Base-by-base conservation (phyloP, 2,888 invertebrate species). In the Amphiduros pacificus region DNA sequence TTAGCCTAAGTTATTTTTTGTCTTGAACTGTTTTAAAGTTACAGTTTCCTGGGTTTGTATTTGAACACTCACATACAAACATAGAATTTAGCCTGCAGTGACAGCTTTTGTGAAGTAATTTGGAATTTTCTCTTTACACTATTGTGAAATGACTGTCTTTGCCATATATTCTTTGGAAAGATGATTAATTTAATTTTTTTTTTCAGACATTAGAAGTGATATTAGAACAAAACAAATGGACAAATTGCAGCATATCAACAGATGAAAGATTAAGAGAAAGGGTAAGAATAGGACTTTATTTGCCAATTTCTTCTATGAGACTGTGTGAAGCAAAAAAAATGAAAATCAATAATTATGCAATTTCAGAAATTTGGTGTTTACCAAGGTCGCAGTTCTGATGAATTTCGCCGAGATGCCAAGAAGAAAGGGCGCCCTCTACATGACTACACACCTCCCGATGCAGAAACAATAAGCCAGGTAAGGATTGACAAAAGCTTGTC, bases 321-420 rank as follows among this genome's bases (percentile, higher is more conserved):
- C n/a, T n/a, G n/a, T n/a, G n/a, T n/a, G n/a, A n/a, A n/a, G n/a
- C n/a, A n/a, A n/a, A n/a, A n/a, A n/a, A n/a, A n/a, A n/a, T n/a
- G n/a, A n/a, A n/a, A n/a, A n/a, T n/a, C n/a, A n/a, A n/a, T n/a
- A n/a, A n/a, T n/a, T 44, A 44, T 44, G n/a, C 22, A 11, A 9
- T n/a, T 60, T 41, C 65, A 79, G 78, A 73, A 71, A 63, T 79
- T 77, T 74, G 78, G 78, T 24, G 61, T 66, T 36, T 69, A 72
- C 41, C 76, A 79, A 62, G 77, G 77, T 1, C 74, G 73, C 57
- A 62, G 69, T 14, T 69, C 70, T 22, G 68, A 68, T 48, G 77
- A 76, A 44, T 62, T 75, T 36, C 53, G 64, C 50, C 65, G 66
- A 28, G 27, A 32, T 27, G 14, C 48, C 20, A 59, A 41, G 20